Base-by-base conservation (phyloP, 2,888 invertebrate species). In the Dysmachus trigonus region DNA sequence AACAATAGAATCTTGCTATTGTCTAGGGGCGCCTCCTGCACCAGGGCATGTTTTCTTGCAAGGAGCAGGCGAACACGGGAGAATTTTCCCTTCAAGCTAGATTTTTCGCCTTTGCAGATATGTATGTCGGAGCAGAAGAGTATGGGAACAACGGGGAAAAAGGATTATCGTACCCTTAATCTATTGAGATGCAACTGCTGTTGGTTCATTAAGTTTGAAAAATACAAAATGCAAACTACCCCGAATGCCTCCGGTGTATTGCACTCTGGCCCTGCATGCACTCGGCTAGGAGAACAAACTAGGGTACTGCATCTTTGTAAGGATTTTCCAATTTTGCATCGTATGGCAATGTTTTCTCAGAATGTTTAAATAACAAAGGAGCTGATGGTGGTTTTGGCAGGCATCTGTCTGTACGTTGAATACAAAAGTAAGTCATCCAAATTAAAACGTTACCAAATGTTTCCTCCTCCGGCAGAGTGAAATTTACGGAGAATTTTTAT, bases 1-100 rank as follows among this genome's bases (percentile, higher is more conserved):
- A 79, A 79, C 79, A 79, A 79, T 79, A 79, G 79, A 79, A 79
- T 79, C 51, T 79, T 51, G 27, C 51, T 30, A 79, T 79, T 79
- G 79, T 79, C 79, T 79, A 79, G 79, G 79, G 79, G 47, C 51
- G 41, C 51, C 41, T 79, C 51, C 27, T 79, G 79, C 27, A 51
- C 41, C 51, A 10, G 79, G 38, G 38, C 6, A 77, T 35, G 27
- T 77, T 77, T n/a, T 18, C 38, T 77, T 41, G 0, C 10, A 18
- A 27, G 27, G 62, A 62, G 27, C 22, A 18, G 10, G 62, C 10
- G 62, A 53, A 22, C 18, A 62, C 62, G 10, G 22, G 27, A 18
- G 51, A 62, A 62, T 62, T 22, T 62, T 62, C 62, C 27, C 4
- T 62, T n/a, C n/a, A n/a, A 18, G 27, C 62, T 62, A 62, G 77